Evolutionary conservation across 2,113 vertebrate genomes (phyloP).

Genomic region (Percina caprodes): DNA sequence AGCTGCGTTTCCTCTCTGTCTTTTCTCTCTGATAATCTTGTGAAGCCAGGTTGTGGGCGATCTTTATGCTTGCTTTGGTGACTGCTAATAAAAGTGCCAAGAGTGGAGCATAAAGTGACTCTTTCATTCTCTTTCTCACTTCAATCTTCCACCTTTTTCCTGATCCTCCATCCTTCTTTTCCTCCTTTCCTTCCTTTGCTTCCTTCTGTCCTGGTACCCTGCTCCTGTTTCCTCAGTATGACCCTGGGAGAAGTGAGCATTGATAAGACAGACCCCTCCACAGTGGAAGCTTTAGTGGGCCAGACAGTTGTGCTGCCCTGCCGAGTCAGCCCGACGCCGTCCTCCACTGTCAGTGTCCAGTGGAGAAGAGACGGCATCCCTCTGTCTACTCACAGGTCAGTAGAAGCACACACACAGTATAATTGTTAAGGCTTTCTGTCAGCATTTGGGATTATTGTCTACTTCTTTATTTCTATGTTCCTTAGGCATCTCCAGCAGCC

Average conservation of each 20-base stretch:
- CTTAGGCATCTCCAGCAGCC: conserved; percentile 88
- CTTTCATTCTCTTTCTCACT: neutral
- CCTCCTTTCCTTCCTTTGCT: neutral
- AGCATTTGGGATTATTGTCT: neutral
- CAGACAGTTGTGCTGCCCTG: conserved; percentile 90
- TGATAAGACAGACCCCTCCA: conserved; percentile 83
- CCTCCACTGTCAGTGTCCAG: conserved; percentile 80
- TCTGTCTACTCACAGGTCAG: conserved; percentile 87
- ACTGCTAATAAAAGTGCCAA: conserved; percentile 51
- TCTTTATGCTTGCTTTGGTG: conserved; percentile 81
- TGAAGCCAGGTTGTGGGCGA: conserved; percentile 58
- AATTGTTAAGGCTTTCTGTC: neutral
- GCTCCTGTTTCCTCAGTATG: conserved; percentile 67
- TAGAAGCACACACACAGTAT: neutral
- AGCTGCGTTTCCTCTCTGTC: conserved; percentile 7
- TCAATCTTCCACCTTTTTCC: neutral
- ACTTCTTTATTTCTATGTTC: neutral
- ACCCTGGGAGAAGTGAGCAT: conserved; percentile 83
- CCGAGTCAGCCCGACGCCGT: conserved; percentile 76
- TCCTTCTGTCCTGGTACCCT: conserved; percentile 15
- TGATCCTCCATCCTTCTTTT: neutral
- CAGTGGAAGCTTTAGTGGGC: conserved; percentile 86
- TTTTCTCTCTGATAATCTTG: conserved; percentile 14
- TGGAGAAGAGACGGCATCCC: conserved; percentile 89
- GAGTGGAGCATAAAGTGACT: conserved; percentile 81